phyloP scores from a whole-genome alignment of 2,113 vertebrate genomes.

The Cyprinodon variegatus region DNA sequence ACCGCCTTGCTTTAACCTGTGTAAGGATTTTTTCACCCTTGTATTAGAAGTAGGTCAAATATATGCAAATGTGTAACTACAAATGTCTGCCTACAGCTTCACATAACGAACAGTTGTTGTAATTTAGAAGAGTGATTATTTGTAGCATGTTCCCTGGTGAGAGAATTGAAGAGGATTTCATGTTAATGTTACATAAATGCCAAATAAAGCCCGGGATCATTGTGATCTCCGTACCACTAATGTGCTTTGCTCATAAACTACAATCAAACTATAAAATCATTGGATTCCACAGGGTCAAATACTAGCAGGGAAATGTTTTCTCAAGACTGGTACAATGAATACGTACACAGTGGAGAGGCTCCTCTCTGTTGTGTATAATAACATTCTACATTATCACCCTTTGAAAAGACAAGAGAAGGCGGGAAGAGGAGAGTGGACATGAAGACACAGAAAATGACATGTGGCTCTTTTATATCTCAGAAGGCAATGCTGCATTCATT shows the following conservation, averaged over 20 bases:
- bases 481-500: background rate
- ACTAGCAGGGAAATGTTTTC: background rate
- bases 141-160: no score
- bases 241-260: conserved; percentile 4
- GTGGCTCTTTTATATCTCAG: background rate
- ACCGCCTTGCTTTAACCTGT: no score
- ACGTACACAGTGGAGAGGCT: background rate
- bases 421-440: background rate
- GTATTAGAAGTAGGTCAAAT: no score
- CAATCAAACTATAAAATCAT: conserved; percentile 19
- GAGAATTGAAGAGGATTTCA: background rate
- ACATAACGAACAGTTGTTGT: no score
- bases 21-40: no score
- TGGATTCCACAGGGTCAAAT: background rate
- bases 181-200: background rate
- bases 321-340: background rate
- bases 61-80: no score
- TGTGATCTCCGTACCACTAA: conserved; percentile 13
- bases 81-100: no score
- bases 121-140: no score
- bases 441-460: background rate
- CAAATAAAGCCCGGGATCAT: background rate
- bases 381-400: background rate
- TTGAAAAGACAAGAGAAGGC: background rate
- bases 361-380: background rate